Percentiles rank a stretch among this genome's conserved stretches.
Evolutionary conservation across 2,888 invertebrate species (phyloP).

Genomic region (Caenorhabditis imperialis): DNA sequence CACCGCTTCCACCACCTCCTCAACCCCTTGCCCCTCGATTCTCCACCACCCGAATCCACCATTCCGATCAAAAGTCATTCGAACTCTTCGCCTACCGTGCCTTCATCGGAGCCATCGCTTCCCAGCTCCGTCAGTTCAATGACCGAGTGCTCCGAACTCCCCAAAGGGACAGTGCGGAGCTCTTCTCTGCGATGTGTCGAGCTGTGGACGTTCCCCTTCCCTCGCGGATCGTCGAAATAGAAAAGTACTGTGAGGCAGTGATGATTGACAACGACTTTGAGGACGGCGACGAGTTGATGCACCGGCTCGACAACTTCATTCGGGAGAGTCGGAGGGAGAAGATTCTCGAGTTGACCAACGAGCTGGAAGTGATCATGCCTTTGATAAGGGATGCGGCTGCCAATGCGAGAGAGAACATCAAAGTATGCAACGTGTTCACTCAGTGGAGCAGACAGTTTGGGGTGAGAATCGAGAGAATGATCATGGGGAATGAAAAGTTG

Average conservation of each 20-base stretch:
- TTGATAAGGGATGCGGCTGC: slow-evolving; percentile 68
- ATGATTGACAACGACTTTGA: slow-evolving; percentile 62
- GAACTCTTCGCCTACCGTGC: slow-evolving; percentile 49
- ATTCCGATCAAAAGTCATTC: slow-evolving; percentile 9
- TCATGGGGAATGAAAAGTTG: background rate
- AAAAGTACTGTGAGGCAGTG: slow-evolving; percentile 61
- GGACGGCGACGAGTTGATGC: slow-evolving; percentile 48
- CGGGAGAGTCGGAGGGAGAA: slow-evolving; percentile 65
- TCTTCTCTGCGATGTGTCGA: slow-evolving; percentile 64
- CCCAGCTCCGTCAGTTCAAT: slow-evolving; percentile 42
- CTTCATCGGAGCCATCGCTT: slow-evolving; percentile 39
- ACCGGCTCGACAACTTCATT: slow-evolving; percentile 59
- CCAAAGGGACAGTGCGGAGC: slow-evolving; percentile 68
- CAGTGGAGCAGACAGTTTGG: slow-evolving; percentile 69
- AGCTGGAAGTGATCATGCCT: slow-evolving; percentile 68
- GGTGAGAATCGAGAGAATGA: too few relatives aligned
- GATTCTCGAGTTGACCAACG: slow-evolving; percentile 56
- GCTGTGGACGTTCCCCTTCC: slow-evolving; percentile 66
- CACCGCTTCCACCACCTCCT: slow-evolving; percentile 3
- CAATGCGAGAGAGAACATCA: slow-evolving; percentile 68
- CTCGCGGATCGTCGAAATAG: slow-evolving; percentile 54
- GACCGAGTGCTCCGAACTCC: slow-evolving; percentile 49
- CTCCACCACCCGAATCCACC: background rate
- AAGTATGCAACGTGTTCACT: slow-evolving; percentile 69
- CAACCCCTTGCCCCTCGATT: background rate